Conservation (phyloP, 2,113 vertebrate species). For the Paraplagusia blochii region DNA sequence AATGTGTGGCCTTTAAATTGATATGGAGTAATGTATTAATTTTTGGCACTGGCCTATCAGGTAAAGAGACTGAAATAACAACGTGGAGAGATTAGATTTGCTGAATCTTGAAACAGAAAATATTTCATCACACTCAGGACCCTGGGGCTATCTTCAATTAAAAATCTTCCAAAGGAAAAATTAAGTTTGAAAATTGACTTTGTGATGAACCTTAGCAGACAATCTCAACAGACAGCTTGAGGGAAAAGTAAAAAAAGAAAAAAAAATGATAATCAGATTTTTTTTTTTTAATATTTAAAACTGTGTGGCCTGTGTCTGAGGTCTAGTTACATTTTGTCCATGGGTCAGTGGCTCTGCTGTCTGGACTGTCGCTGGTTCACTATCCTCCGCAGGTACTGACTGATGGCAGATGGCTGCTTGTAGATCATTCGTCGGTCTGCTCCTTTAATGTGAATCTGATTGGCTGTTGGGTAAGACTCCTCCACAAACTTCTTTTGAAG, state of each 20-base stretch:
- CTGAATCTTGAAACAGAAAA: conserved; percentile 53
- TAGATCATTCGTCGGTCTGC: conserved; percentile 79
- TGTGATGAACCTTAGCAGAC: conserved; percentile 41
- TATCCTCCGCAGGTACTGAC: conserved; percentile 74
- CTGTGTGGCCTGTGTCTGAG: conserved; percentile 16
- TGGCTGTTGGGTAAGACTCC: conserved; percentile 75
- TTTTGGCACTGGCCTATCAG: conserved; percentile 49
- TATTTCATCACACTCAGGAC: conserved; percentile 43
- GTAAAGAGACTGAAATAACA: conserved; percentile 52
- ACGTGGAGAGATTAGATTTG: conserved; percentile 47
- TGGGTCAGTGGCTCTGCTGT: conserved; percentile 67
- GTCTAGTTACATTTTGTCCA: conserved; percentile 31
- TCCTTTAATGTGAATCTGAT: conserved; percentile 73
- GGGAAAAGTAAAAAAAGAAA: conserved; percentile 35
- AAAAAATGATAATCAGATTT: conserved; percentile 33
- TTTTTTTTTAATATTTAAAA: conserved; percentile 48
- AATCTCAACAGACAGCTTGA: conserved; percentile 33
- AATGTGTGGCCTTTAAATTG: conserved; percentile 48
- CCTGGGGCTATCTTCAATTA: conserved; percentile 53
- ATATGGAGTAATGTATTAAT: conserved; percentile 49
- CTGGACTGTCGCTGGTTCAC: conserved; percentile 73
- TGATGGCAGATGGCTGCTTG: conserved; percentile 74
- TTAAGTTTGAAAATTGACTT: conserved; percentile 31
- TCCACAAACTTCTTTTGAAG: conserved; percentile 76
- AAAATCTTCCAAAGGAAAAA: conserved; percentile 46